phyloP scores from a whole-genome alignment of 92 coral and sea anemone genomes.

The Metridium senile region DNA sequence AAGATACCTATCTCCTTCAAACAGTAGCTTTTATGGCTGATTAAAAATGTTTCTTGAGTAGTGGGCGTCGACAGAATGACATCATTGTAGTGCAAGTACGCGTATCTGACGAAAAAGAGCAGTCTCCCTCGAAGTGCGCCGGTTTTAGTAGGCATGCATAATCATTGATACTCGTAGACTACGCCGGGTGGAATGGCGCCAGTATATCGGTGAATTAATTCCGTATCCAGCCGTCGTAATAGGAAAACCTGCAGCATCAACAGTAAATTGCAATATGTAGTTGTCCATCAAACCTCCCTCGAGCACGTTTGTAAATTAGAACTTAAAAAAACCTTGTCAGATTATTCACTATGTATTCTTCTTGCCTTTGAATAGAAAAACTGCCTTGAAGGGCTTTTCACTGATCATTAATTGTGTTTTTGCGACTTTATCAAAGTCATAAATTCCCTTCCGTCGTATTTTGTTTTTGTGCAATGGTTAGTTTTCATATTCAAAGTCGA shows the following conservation, averaged over 20 bases:
- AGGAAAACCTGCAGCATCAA: neutral
- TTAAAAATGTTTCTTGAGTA: neutral
- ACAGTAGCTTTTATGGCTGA: neutral
- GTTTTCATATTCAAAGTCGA: too few species aligned
- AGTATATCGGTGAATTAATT: neutral
- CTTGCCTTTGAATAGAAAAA: too few species aligned
- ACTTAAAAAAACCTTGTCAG: too few species aligned
- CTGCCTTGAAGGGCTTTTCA: too few species aligned
- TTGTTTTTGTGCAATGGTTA: too few species aligned
- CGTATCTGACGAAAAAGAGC: constrained; percentile 11
- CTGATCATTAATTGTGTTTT: too few species aligned
- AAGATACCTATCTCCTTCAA: neutral
- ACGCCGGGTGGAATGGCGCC: constrained; percentile 4
- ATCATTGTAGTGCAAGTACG: neutral
- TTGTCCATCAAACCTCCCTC: neutral
- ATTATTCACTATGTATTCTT: too few species aligned
- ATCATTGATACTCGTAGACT: neutral
- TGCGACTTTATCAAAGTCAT: too few species aligned
- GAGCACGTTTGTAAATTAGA: too few species aligned
- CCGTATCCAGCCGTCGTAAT: constrained; percentile 1
- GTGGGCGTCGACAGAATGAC: constrained; percentile 5
- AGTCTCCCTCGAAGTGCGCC: neutral
- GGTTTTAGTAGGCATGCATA: neutral
- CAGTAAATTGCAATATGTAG: neutral
- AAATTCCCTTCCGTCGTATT: too few species aligned